Percentiles rank a stretch among this genome's conserved stretches.
phyloP scores from a whole-genome alignment of 1,140 invertebrate genomes.

The Neoseiulus cucumeris region DNA sequence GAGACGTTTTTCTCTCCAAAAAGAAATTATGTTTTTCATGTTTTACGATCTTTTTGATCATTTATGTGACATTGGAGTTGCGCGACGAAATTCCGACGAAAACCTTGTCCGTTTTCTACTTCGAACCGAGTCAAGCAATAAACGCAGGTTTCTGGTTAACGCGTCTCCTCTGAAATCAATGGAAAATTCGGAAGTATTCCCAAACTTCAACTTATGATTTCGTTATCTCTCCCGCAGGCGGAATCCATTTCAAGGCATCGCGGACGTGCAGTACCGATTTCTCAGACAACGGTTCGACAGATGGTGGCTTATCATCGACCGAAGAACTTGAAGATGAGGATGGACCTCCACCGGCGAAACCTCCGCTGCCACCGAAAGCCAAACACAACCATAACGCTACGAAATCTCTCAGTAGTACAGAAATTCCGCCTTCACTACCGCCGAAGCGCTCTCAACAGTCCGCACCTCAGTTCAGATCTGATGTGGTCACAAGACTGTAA shows the following conservation, averaged over 20 bases:
- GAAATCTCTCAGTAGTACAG: neutral
- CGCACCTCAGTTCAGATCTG: neutral
- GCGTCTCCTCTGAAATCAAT: too few species aligned
- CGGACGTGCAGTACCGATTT: slow-evolving; percentile 3
- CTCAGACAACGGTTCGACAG: slow-evolving; percentile 1
- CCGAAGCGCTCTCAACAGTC: neutral
- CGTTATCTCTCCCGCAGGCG: neutral
- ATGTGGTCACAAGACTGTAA: slow-evolving; percentile 11
- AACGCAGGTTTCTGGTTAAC: too few species aligned
- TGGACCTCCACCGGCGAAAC: neutral
- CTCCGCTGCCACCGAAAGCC: neutral
- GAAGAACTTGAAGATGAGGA: slow-evolving; percentile 2
- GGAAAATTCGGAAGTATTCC: too few species aligned
- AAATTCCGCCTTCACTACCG: neutral
- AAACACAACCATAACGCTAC: neutral
- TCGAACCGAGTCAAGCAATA: too few species aligned
- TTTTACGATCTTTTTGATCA: too few species aligned
- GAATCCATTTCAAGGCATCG: neutral
- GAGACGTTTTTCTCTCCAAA: too few species aligned
- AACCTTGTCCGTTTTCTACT: too few species aligned
- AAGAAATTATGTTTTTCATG: too few species aligned
- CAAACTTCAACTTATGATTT: neutral
- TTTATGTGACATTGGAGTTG: too few species aligned
- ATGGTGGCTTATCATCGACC: neutral
- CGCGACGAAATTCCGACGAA: too few species aligned